Conservation (phyloP, 2,797 vertebrate genomes). For the Poecilia gillii region DNA sequence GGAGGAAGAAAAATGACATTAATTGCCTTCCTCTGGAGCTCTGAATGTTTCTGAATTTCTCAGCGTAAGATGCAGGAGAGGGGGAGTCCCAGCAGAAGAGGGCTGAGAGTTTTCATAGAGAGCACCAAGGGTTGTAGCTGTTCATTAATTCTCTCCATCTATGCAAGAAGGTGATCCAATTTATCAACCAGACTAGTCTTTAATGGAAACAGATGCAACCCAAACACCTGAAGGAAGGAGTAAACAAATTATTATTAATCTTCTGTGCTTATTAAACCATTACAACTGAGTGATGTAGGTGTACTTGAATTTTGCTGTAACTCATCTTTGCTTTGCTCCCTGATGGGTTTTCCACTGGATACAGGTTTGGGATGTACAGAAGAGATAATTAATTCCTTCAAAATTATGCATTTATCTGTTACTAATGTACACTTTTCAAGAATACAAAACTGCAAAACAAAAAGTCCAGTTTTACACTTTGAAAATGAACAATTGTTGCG, state of each 20-base stretch:
- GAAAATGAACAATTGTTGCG: neutral
- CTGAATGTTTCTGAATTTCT: constrained; percentile 34
- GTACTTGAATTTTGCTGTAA: constrained; percentile 4
- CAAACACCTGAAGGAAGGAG: constrained; percentile 4
- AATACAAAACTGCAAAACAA: neutral
- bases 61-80: constrained; percentile 1
- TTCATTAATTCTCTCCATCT: constrained; percentile 37
- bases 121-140: constrained; percentile 7
- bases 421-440: constrained; percentile 7
- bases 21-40: constrained; percentile 56
- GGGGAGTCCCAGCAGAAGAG: constrained; percentile 12
- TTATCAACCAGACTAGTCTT: constrained; percentile 32
- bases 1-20: constrained; percentile 40
- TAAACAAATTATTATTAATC: constrained; percentile 10
- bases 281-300: neutral
- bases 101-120: constrained; percentile 13
- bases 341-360: neutral
- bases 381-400: neutral
- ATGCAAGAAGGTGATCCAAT: constrained; percentile 16
- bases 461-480: neutral
- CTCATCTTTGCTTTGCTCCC: neutral
- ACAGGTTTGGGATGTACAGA: neutral
- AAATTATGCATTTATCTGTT: neutral
- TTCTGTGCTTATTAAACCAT: neutral
- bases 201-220: constrained; percentile 42